Evolutionary conservation across 2,113 vertebrate species (phyloP), one percentile per base, ranked within the genome.

Genomic region (Cervus canadensis): DNA sequence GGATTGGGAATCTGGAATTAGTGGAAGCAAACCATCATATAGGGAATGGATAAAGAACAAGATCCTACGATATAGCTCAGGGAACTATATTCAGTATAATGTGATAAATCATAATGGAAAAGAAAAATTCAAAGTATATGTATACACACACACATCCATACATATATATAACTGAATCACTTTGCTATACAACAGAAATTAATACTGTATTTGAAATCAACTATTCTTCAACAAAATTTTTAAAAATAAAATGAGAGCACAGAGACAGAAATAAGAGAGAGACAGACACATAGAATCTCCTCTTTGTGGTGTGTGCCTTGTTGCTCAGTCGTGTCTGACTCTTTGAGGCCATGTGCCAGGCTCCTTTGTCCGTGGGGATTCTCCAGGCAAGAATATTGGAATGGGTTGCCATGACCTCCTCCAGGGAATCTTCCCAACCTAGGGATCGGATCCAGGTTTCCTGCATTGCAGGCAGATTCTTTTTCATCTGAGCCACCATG

Each of bases 381-480:
- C n/a, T 71, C n/a, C n/a, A 71, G 16, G 19, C 67, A 71, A 40
- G n/a, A 40, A 71, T 71, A 71, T n/a, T 71, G 17, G 17, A 71
- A 71, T 3, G 19, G 19, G 10, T 71, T 71, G 19, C n/a, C n/a
- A 71, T 23, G n/a, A 40, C n/a, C n/a, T 71, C n/a, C n/a, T 71
- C n/a, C 67, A 71, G n/a, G 19, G n/a, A 71, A 23, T 40, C 19
- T 71, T 71, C 67, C 67, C n/a, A 40, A 71, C n/a, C 67, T 40
- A 40, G 67, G 67, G 19, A 40, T 23, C 5, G 2, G n/a, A 40
- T 71, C 19, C 67, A 71, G n/a, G 19, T 40, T 21, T 71, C 67
- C n/a, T 71, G 19, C 19, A 40, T 71, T 71, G 2, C 19, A 40
- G 19, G 10, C 0, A 0, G n/a, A 71, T 23, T 71, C 10, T 23